Base-by-base conservation (phyloP, 2,113 vertebrate genomes). In the Toxotes chatareus region DNA sequence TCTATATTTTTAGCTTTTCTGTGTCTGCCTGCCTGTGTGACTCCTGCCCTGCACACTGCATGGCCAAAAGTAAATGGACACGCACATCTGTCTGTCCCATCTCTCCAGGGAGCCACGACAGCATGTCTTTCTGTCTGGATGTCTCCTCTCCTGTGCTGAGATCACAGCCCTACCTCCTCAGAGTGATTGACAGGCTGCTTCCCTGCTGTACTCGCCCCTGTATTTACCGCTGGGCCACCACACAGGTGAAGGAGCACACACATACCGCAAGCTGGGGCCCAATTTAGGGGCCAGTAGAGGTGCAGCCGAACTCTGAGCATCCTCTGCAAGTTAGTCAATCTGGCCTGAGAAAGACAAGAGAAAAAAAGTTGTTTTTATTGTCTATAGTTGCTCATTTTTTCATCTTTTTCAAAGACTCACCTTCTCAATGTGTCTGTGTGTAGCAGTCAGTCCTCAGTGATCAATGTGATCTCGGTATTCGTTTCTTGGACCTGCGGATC, bases 401-500 rank as follows among this genome's bases (percentile, higher is more conserved):
- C 7, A 12, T 32, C 16, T 53, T 69, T 47, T 1, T 16, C 3
- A 7, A 17, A 19, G 5, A 7, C 17, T 19, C 16, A 1, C 47
- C 19, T 19, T 49, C 47, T 49, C 17, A 1, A 19, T 76, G 32
- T 60, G 44, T 63, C 44, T 65, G 4, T 55, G 4, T 55, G 9
- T 5, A 93, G 93, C 73, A 85, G 9, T 85, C 86, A 0, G 83
- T 85, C 61, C 89, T 93, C 62, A 77, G 74, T 0, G 89, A 94
- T 68, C 98, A 99, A 81, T 95, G 98, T 71, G 94, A 98, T 10
- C 93, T 96, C 0, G 98, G 98, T 2, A 91, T 97, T 78, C 94
- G 98, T 55, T 99, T 96, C 80, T 88, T 99, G 53, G 98, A 99
- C 92, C 95, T 99, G 59, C 94, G 97, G 70, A 93, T 99, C 0